Base-by-base conservation (phyloP, 2,113 vertebrate species). In the Lethenteron reissneri region DNA sequence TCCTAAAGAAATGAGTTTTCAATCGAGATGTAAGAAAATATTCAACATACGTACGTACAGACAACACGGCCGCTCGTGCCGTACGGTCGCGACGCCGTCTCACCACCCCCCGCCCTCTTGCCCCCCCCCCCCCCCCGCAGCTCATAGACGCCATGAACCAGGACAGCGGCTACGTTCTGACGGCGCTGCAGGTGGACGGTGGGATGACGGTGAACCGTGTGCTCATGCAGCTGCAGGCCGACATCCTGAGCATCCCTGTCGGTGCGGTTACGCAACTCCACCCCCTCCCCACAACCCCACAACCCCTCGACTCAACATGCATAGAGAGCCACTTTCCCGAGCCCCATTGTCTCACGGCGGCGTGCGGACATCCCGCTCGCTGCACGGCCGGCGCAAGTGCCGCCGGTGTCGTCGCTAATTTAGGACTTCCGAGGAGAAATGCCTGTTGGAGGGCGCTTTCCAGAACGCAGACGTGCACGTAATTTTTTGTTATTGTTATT, bases 121-220 rank as follows among this genome's bases (percentile, higher is more conserved):
- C 2, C 72, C 58, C 71, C 41, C 70, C 58, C 11, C 9, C 74
- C 75, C 77, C 72, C 12, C 71, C 76, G 74, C 76, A 99, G 94
- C 88, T 99, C 81, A 78, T 97, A 71, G 92, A 99, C 74, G 94
- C 91, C 8, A 95, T 99, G 83, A 97, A 97, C 80, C 84, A 85
- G 56, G 94, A 99, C 80, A 88, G 84, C 75, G 89, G 90, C n/a
- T 79, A 92, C 74, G 85, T 86, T 73, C 83, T 97, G 73, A 84
- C 73, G 2, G 84, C 86, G 78, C 80, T 97, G 77, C 86, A 92
- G 76, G 90, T 95, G 71, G 90, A 95, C 0, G 90, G 90, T 78
- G 90, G 90, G 73, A 95, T 95, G 90, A 95, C 90, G 14, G 86
- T 79, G 75, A 94, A 91, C 78, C 84, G 83, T 76, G 77, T 90